phyloP scores from a whole-genome alignment of 2,888 invertebrate species.

The Lithophane socia region DNA sequence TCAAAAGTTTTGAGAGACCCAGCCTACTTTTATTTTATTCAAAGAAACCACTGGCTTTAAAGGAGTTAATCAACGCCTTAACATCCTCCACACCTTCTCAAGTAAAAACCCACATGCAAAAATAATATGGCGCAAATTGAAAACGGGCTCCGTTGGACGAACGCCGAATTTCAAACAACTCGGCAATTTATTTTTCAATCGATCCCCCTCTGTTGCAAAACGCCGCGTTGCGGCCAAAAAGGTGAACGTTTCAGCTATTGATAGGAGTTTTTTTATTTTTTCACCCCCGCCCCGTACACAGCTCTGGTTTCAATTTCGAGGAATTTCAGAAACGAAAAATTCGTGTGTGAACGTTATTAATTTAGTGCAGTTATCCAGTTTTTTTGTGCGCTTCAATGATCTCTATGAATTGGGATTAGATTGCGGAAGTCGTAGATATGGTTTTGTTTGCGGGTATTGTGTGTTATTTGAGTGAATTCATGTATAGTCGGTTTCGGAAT shows the following conservation, averaged over 20 bases:
- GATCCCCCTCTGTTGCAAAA: conserved; percentile 49
- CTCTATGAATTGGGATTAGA: conserved; percentile 41
- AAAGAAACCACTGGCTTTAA: neutral
- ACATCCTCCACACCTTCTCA: neutral
- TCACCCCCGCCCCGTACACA: conserved; percentile 3
- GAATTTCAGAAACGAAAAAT: conserved; percentile 52
- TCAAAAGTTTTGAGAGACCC: neutral
- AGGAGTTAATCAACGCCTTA: neutral
- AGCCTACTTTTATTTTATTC: neutral
- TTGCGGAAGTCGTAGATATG: conserved; percentile 21
- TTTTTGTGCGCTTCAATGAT: conserved; percentile 52
- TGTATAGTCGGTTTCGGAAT: neutral
- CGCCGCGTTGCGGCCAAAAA: conserved; percentile 58
- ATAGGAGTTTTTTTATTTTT: conserved; percentile 49
- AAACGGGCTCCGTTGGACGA: conserved; percentile 33
- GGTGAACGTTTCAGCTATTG: conserved; percentile 62
- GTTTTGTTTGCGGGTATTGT: conserved; percentile 11
- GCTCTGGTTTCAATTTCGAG: conserved; percentile 58
- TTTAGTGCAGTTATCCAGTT: conserved; percentile 44
- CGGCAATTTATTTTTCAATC: conserved; percentile 65
- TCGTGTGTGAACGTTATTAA: conserved; percentile 56
- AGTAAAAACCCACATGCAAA: conserved; percentile 13
- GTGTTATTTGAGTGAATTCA: neutral
- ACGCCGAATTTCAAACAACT: conserved; percentile 57
- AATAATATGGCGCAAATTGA: conserved; percentile 40